Base-by-base conservation (phyloP, 2,113 vertebrate species). In the western clawed frog (Xenopus tropicalis) region DNA sequence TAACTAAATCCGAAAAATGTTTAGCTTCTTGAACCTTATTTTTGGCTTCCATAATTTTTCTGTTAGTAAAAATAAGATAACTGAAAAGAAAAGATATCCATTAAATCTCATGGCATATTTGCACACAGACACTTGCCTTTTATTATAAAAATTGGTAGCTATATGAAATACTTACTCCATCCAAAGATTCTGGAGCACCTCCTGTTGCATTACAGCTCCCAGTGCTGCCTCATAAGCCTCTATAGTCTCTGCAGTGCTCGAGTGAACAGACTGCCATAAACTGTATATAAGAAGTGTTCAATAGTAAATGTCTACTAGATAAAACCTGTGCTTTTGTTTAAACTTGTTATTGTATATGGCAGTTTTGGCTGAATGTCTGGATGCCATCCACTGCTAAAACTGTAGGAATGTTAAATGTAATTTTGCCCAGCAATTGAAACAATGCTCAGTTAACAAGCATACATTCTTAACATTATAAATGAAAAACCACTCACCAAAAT, bases 211-310 rank as follows among this genome's bases (percentile, higher is more conserved):
- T 65, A 91, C 79, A 1, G 92, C 87, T 3, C 96, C 95, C 80
- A 98, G 86, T 1, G 95, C 96, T 52, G 92, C 86, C 88, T 98
- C 96, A 44, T 95, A 99, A 23, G 95, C 93, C 72, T 96, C 93
- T 48, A 90, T 79, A n/a, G 94, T 86, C 66, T 94, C 91, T 42
- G 86, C 85, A 74, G 83, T 72, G 52, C 83, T 91, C 6, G 91
- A 90, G 0, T 92, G 87, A 66, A 94, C 86, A 80, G 94, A 94
- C 86, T 95, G 93, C 92, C 94, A 98, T 43, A 94, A 88, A 83
- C 97, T 99, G 83, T 81, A 75, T 64, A 69, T 68, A 73, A 76
- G 79, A 84, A 48, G 12, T 48, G 46, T 5, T 48, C 16, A 13
- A 48, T 48, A 48, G 6, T 48, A 48, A 13, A 48, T 37, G 29